Evolutionary conservation across 2,888 invertebrate genomes (phyloP), one percentile per base, ranked within the genome.

Genomic region (Cinara cedri): DNA sequence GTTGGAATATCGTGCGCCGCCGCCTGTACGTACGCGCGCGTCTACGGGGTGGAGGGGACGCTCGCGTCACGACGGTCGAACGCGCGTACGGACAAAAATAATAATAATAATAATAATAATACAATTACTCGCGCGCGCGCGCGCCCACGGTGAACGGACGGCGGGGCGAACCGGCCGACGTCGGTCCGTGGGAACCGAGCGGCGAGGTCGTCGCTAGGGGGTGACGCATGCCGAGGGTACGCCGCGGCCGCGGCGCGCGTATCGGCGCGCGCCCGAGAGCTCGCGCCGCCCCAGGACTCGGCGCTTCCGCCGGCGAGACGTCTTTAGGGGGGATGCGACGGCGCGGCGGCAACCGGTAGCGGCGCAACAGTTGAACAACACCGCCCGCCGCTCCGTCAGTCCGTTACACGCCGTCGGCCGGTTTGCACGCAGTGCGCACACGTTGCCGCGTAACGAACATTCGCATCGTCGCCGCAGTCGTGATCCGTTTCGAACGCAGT

Each of bases 181-280:
- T 26, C 72, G 57, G 57, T 60, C 72, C 72, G 72, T 72, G 72
- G 72, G 72, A 72, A 72, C 57, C 72, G 26, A 46, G 57, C 57
- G n/a, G n/a, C 34, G 24, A 26, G 42, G 1, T 68, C 66, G 16
- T 46, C 34, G 4, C 51, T 11, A 21, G 19, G 62, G 19, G 62
- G 21, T 34, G 55, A 46, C 42, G 71, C 55, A 54, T 42, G 55
- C 55, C 54, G 34, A 11, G 62, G 62, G 62, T 63, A 63, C 34
- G 62, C 21, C 34, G 54, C 16, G 16, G 42, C 63, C 16, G 4
- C 19, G 42, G 13, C 42, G 24, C 24, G 42, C 42, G 63, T 63
- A 42, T 63, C 42, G 42, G 63, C 19, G 63, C 54, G 71, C 71
- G 55, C 34, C 34, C 6, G 34, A 34, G 34, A 34, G 34, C 34